phyloP scores from a whole-genome alignment of 2,113 vertebrate species.

The Microcebus griseorufus region DNA sequence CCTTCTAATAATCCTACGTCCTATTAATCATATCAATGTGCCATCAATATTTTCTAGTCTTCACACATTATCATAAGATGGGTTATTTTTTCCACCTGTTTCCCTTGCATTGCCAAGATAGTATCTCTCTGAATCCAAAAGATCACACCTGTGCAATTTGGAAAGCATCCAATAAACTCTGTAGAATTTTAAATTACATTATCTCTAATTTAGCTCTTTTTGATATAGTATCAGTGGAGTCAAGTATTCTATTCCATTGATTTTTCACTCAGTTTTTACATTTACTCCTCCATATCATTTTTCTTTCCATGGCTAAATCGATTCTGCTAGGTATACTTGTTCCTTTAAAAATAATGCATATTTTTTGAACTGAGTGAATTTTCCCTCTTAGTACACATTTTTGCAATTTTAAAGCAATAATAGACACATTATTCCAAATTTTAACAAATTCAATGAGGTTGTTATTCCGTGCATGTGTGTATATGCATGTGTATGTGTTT shows the following conservation, averaged over 20 bases:
- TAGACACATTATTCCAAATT: neutral
- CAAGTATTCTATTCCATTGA: neutral
- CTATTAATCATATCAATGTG: slow-evolving; percentile 75
- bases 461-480: neutral
- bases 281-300: neutral
- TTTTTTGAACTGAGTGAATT: neutral
- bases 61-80: slow-evolving; percentile 70
- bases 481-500: neutral
- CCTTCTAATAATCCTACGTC: slow-evolving; percentile 63
- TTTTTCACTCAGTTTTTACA: slow-evolving; percentile 33
- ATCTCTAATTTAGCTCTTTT: slow-evolving; percentile 52
- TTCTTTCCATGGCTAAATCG: neutral
- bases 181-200: slow-evolving; percentile 66
- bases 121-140: slow-evolving; percentile 64
- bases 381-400: neutral
- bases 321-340: neutral
- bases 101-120: slow-evolving; percentile 65
- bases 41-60: slow-evolving; percentile 75
- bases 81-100: slow-evolving; percentile 73
- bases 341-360: slow-evolving; percentile 40
- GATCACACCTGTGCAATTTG: slow-evolving; percentile 77
- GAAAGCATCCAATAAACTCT: slow-evolving; percentile 64
- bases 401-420: slow-evolving; percentile 18
- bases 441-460: neutral
- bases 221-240: slow-evolving; percentile 32